phyloP scores from a whole-genome alignment of 2,888 invertebrate species.

The Metalampra italica region DNA sequence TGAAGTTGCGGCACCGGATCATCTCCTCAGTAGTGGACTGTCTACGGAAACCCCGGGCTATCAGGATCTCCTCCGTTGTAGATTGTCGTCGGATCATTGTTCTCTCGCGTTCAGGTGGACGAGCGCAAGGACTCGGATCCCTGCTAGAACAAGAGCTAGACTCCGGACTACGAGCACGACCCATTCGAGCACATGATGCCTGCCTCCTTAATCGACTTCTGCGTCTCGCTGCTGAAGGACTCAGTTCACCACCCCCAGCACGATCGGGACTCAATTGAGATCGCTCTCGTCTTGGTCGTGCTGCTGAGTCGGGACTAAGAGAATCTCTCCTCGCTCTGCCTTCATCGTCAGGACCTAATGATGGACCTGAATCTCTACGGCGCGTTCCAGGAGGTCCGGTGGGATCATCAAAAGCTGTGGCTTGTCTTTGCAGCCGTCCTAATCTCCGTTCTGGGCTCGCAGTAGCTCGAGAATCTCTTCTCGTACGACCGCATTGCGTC shows the following conservation, averaged over 20 bases:
- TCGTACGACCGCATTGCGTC: conserved; percentile 86
- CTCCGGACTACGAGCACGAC: conserved; percentile 81
- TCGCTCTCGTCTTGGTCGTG: conserved; percentile 85
- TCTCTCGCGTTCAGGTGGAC: conserved; percentile 59
- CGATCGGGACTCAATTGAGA: conserved; percentile 89
- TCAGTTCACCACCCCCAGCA: conserved; percentile 87
- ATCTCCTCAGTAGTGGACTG: conserved; percentile 96
- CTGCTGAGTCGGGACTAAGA: conserved; percentile 93
- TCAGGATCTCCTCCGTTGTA: conserved; percentile 94
- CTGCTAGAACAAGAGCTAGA: conserved; percentile 88
- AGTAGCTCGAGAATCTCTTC: conserved; percentile 82
- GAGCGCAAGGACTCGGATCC: conserved; percentile 89
- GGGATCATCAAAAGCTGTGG: conserved; percentile 93
- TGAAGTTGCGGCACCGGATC: conserved; percentile 93
- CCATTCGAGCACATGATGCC: conserved; percentile 84
- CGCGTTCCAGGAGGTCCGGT: conserved; percentile 83
- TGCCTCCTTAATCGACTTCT: conserved; percentile 85
- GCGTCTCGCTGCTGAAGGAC: conserved; percentile 85
- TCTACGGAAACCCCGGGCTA: conserved; percentile 92
- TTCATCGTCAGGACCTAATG: conserved; percentile 89
- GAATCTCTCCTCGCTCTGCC: conserved; percentile 90
- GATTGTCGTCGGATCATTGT: conserved; percentile 91
- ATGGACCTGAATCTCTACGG: conserved; percentile 89
- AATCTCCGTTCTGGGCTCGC: conserved; percentile 84
- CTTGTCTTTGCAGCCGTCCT: conserved; percentile 89